A percentile compares a stretch with the other conserved stretches of the same genome.
phyloP scores from a whole-genome alignment of 1,140 invertebrate genomes.

The Danaus plexippus region DNA sequence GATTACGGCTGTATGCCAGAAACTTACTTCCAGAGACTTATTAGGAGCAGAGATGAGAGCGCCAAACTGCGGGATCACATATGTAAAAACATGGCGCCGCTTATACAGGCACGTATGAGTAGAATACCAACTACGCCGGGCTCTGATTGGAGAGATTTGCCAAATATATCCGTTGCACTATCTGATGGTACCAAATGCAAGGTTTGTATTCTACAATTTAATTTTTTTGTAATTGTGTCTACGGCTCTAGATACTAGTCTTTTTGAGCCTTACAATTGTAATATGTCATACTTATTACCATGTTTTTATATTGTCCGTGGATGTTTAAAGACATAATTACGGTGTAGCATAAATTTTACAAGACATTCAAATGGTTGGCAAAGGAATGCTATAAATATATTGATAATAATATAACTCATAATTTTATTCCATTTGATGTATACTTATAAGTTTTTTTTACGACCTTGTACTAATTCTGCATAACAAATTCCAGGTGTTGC shows the following conservation, averaged over 20 bases:
- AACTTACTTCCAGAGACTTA: slow-evolving; percentile 84
- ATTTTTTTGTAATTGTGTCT: slow-evolving; percentile 9
- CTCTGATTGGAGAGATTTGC: slow-evolving; percentile 90
- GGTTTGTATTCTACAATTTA: slow-evolving; percentile 29
- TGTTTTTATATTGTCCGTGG: background rate
- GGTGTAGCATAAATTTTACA: too few species aligned
- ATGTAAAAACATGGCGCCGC: slow-evolving; percentile 87
- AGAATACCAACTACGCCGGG: slow-evolving; percentile 83
- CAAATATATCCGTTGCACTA: slow-evolving; percentile 82
- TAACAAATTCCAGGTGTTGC: slow-evolving; percentile 56
- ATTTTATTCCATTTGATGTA: background rate
- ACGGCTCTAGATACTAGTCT: too few species aligned
- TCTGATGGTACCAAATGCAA: slow-evolving; percentile 79
- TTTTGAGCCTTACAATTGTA: too few species aligned
- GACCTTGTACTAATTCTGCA: background rate
- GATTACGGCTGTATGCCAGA: slow-evolving; percentile 80
- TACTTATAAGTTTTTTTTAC: background rate
- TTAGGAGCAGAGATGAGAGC: slow-evolving; percentile 75
- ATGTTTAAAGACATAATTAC: too few species aligned
- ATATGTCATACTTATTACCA: slow-evolving; percentile 3
- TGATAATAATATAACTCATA: too few species aligned
- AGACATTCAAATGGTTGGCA: too few species aligned
- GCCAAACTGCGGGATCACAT: slow-evolving; percentile 82
- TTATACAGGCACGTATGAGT: slow-evolving; percentile 84
- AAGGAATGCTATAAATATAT: too few species aligned